phyloP scores from a whole-genome alignment of 92 coral and sea anemone genomes.

The Epizoanthus rinbou region DNA sequence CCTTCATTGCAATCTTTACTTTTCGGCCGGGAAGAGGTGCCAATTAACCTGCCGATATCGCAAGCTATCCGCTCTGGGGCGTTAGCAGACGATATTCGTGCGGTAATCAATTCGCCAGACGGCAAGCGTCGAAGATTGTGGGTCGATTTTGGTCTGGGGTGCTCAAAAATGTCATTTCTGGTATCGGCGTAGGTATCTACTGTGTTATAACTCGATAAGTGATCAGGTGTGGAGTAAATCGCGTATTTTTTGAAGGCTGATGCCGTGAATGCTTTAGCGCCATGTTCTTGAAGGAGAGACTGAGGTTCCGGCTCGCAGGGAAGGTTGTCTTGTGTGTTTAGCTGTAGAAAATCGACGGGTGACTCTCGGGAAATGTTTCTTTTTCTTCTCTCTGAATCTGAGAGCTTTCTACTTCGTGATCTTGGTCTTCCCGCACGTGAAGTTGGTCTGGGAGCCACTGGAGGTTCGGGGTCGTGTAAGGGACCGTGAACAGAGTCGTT shows the following conservation, averaged over 20 bases:
- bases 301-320: neutral
- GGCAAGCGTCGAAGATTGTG: conserved; percentile 51
- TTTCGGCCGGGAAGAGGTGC: conserved; percentile 30
- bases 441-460: conserved; percentile 1
- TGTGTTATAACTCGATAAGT: conserved; percentile 1
- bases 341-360: neutral
- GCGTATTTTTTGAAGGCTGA: conserved; percentile 44
- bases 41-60: conserved; percentile 48
- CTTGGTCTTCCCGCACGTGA: conserved; percentile 24
- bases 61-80: conserved; percentile 65
- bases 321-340: neutral
- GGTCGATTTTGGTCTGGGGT: conserved; percentile 69
- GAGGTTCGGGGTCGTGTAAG: neutral
- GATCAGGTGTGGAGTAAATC: conserved; percentile 44
- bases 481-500: neutral
- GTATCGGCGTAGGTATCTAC: conserved; percentile 54
- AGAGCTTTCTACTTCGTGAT: conserved; percentile 31
- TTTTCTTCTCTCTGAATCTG: neutral
- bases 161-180: conserved; percentile 30
- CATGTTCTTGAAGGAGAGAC: neutral
- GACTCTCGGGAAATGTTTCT: conserved; percentile 12
- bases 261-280: conserved; percentile 40
- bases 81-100: conserved; percentile 73
- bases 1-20: conserved; percentile 29
- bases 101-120: conserved; percentile 53